A percentile compares a stretch with the other conserved stretches of the same genome.
These are phyloP conservation scores for Lypha dubia DNA, from an alignment of 2,888 invertebrate species.

Conservation along the genomic window DNA sequence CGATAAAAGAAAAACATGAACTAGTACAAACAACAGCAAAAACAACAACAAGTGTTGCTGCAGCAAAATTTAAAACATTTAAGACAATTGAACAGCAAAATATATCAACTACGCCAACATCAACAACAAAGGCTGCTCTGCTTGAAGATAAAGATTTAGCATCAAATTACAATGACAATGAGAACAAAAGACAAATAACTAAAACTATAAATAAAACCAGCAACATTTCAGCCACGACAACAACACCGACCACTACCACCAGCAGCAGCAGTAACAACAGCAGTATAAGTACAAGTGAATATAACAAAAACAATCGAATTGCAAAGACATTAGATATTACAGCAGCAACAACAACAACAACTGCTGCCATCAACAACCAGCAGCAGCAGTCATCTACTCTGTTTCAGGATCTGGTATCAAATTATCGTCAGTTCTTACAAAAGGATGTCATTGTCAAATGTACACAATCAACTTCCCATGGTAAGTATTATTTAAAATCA, in stretches of 20 bases:
- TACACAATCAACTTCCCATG: constrained; percentile 55
- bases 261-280: background rate
- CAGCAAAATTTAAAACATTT: constrained; percentile 51
- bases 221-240: constrained; percentile 34
- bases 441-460: constrained; percentile 67
- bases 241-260: background rate
- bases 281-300: constrained; percentile 7
- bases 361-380: constrained; percentile 3
- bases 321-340: constrained; percentile 48
- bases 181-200: constrained; percentile 57
- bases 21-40: constrained; percentile 39
- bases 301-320: constrained; percentile 50
- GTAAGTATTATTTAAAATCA: constrained; percentile 53
- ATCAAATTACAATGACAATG: constrained; percentile 70
- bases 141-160: constrained; percentile 68
- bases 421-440: constrained; percentile 34
- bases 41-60: constrained; percentile 43
- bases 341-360: constrained; percentile 16
- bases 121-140: constrained; percentile 10
- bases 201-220: constrained; percentile 52
- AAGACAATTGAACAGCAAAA: constrained; percentile 41
- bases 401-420: constrained; percentile 19
- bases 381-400: constrained; percentile 25
- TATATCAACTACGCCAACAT: no score
- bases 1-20: constrained; percentile 35